Evolutionary conservation across 2,888 invertebrate species (phyloP).

Genomic region (Ormyrus nitidulus): DNA sequence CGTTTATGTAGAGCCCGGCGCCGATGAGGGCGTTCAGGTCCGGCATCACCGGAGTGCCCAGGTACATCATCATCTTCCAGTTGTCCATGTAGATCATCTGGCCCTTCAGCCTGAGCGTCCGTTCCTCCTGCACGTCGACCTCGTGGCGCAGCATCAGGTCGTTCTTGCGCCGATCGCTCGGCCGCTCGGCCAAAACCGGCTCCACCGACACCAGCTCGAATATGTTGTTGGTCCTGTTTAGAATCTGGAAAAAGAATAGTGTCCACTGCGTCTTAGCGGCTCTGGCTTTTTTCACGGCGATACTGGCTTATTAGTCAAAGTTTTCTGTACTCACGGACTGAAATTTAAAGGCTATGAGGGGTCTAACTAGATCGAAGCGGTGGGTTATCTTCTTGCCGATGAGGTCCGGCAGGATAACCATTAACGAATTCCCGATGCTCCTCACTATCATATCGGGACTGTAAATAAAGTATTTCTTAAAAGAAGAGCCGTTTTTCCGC

Average conservation of each 20-base stretch:
- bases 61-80: constrained; percentile 98
- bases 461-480: constrained; percentile 53
- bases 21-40: constrained; percentile 94
- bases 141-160: constrained; percentile 81
- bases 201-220: constrained; percentile 95
- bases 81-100: constrained; percentile 99
- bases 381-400: constrained; percentile 93
- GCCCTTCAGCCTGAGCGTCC: constrained; percentile 75
- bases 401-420: constrained; percentile 91
- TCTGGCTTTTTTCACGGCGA: not conserved
- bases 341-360: constrained; percentile 95
- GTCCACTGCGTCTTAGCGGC: no score
- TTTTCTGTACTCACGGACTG: constrained; percentile 85
- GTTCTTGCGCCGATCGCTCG: constrained; percentile 77
- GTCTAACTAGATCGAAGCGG: constrained; percentile 93
- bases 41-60: constrained; percentile 97
- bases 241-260: constrained; percentile 81
- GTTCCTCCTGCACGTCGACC: constrained; percentile 83
- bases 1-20: constrained; percentile 97
- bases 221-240: constrained; percentile 96
- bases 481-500: no score
- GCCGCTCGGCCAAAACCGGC: constrained; percentile 84
- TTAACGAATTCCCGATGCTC: constrained; percentile 92
- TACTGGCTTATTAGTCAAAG: not conserved
- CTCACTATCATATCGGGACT: constrained; percentile 92